Percentiles rank a stretch among this genome's conserved stretches.
Conservation (phyloP, 2,797 vertebrate genomes). For the Hippopotamyrus pictus region DNA sequence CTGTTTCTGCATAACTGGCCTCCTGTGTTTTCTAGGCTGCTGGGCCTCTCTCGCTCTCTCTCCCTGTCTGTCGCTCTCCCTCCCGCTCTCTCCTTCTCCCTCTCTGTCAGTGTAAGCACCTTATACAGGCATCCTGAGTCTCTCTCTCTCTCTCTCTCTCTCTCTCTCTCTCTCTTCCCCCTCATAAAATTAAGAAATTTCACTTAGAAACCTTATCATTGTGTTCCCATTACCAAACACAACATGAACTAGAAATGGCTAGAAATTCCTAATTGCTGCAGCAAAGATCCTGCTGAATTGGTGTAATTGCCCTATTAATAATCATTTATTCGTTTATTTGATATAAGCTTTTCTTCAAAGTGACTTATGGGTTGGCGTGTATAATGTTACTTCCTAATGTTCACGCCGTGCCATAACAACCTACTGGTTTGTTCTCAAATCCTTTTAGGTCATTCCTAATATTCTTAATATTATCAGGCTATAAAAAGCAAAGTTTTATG, state of each 20-base stretch:
- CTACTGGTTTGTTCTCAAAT: neutral
- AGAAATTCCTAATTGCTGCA: neutral
- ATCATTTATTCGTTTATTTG: neutral
- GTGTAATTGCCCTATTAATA: neutral
- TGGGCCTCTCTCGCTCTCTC: slow-evolving; percentile 7
- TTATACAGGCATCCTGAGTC: slow-evolving; percentile 11
- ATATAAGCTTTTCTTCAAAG: neutral
- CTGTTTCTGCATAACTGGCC: slow-evolving; percentile 76
- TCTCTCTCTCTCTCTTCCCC: neutral
- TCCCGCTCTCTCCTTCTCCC: neutral
- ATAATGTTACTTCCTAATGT: neutral
- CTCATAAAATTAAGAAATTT: slow-evolving; percentile 10
- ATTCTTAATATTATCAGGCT: neutral
- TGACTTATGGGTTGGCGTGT: neutral
- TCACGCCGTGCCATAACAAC: neutral
- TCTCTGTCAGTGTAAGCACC: neutral
- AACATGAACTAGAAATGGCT: neutral
- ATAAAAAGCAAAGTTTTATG: neutral
- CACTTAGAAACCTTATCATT: slow-evolving; percentile 2
- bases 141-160: neutral
- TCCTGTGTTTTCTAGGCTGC: slow-evolving; percentile 56
- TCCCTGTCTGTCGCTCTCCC: neutral
- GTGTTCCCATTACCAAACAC: neutral
- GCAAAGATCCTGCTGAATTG: neutral
- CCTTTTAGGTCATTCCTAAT: slow-evolving; percentile 1